Base-by-base conservation (phyloP, 2,113 vertebrate species). In the Holacanthus passer region DNA sequence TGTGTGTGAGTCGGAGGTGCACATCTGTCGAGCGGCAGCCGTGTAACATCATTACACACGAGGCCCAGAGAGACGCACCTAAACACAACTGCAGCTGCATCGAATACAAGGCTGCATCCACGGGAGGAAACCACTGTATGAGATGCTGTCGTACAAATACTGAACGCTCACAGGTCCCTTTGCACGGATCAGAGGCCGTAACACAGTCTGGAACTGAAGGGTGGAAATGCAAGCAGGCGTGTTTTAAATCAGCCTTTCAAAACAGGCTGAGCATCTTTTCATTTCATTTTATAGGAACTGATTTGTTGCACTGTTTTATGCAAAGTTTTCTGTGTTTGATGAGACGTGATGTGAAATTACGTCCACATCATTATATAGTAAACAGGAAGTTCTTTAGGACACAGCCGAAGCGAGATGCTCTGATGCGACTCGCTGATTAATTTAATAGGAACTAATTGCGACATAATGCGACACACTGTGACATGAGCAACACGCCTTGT, bases 1-100 rank as follows among this genome's bases (percentile, higher is more conserved):
- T 89, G 77, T 68, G 83, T 82, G 70, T 68, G 83, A 79, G 70
- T 70, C 77, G 64, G 83, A 91, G 85, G 77, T 91, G 73, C 91
- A 87, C 93, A 94, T 96, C 92, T 95, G 94, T 95, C 86, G 92
- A 93, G 93, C 84, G 77, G 87, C 87, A 91, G 88, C 89, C 84
- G 83, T 94, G 92, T 90, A 93, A 94, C 88, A 81, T 79, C 77
- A 91, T 95, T 92, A 75, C 93, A 91, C 94, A 74, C 92, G 68
- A 87, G 79, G 86, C 88, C 91, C 73, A 22, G 65, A 87, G 71
- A 91, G 69, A 77, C 72, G 89, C 89, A 88, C 94, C 88, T 94
- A 83, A 83, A 89, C 90, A 83, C 91, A 91, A 77, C 90, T 91
- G 90, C 90, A 96, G 91, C 93, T 95, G 93, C 85, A 88, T 90